Conservation (phyloP, 2,888 invertebrate species). For the Drosophila birchii region DNA sequence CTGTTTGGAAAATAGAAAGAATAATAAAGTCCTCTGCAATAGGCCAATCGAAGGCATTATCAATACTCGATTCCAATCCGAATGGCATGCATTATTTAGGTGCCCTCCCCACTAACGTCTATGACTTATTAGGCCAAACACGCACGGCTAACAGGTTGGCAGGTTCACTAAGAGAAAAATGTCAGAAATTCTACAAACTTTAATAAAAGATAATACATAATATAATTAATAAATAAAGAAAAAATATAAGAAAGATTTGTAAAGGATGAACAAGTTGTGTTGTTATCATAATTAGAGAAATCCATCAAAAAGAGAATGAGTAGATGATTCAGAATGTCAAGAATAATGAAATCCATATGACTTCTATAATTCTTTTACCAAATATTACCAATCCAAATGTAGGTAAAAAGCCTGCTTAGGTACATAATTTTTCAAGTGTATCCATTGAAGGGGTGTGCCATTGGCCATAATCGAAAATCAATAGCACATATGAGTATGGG, state of each 20-base stretch:
- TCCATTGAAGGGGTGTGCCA: slow-evolving; percentile 22
- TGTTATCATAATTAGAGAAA: no score
- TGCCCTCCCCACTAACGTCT: slow-evolving; percentile 28
- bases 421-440: slow-evolving; percentile 3
- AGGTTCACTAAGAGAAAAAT: slow-evolving; percentile 9
- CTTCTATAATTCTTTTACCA: no score
- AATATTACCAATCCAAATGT: neutral
- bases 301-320: no score
- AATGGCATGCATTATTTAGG: slow-evolving; percentile 46
- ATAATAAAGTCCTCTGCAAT: slow-evolving; percentile 25
- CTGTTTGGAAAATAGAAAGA: slow-evolving; percentile 16
- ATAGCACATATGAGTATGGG: slow-evolving; percentile 63
- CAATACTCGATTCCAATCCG: slow-evolving; percentile 63
- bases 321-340: no score
- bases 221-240: neutral
- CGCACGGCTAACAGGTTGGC: slow-evolving; percentile 74
- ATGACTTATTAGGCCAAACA: slow-evolving; percentile 57
- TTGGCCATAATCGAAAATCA: slow-evolving; percentile 74
- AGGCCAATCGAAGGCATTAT: slow-evolving; percentile 62
- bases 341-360: no score
- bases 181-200: neutral
- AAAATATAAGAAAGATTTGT: neutral
- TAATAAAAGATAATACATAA: no score
- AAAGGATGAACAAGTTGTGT: neutral
- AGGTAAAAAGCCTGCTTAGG: neutral